Conservation (phyloP, 1,140 invertebrate species). For the Stegodyphus dumicola region DNA sequence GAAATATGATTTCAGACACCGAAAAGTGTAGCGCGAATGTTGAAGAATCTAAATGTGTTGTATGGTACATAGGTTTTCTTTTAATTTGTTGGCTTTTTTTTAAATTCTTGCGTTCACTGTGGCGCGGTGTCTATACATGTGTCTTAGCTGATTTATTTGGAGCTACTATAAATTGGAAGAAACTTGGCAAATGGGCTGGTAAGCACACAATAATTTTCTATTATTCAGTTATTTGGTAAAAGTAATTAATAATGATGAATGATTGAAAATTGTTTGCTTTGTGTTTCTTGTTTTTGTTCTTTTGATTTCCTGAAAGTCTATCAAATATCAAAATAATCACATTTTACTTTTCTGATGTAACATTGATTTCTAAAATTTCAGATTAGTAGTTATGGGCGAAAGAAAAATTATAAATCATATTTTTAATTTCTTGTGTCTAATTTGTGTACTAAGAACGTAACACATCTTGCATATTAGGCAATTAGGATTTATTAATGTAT, state of each 20-base stretch:
- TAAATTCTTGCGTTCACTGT: conserved; percentile 46
- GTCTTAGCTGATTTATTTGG: conserved; percentile 66
- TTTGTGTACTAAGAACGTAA: no score
- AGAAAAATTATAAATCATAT: no score
- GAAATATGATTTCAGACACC: conserved; percentile 2
- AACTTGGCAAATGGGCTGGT: conserved; percentile 68
- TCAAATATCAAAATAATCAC: background rate
- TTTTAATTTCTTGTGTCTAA: no score
- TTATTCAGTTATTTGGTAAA: background rate
- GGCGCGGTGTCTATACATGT: conserved; percentile 59
- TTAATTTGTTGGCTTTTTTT: conserved; percentile 54
- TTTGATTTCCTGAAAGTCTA: background rate
- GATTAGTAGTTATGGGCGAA: no score
- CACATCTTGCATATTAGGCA: no score
- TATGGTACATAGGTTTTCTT: conserved; percentile 19
- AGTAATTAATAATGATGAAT: background rate
- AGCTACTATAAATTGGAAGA: conserved; percentile 66
- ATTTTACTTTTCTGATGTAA: no score
- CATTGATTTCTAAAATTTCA: no score
- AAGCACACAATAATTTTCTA: conserved; percentile 19
- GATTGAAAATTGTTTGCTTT: background rate
- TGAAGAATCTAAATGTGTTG: conserved; percentile 4
- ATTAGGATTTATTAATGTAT: no score
- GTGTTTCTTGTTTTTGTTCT: background rate
- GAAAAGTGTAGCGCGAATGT: conserved; percentile 5